phyloP scores from a whole-genome alignment of 53 echinoderm and acorn worm species.

The Pentamera pediparva region DNA sequence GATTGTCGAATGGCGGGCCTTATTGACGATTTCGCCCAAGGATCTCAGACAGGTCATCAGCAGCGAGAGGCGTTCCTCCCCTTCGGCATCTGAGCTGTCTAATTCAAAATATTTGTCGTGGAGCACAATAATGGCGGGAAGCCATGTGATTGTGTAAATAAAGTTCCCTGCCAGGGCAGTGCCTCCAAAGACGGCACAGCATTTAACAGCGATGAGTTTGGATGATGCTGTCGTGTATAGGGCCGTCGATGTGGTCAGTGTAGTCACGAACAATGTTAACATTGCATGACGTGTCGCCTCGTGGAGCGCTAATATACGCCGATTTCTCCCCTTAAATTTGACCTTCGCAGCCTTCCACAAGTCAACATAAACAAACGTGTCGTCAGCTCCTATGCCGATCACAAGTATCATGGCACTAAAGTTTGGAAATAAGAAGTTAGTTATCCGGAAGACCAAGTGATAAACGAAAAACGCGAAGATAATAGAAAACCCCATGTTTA shows the following conservation, averaged over 20 bases:
- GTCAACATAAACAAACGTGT: conserved; percentile 71
- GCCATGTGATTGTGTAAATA: conserved; percentile 58
- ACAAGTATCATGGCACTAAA: conserved; percentile 38
- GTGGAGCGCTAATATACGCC: background rate
- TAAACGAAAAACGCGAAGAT: conserved; percentile 59
- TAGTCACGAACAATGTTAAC: conserved; percentile 70
- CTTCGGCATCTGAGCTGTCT: background rate
- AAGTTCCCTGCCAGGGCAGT: conserved; percentile 55
- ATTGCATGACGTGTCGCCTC: conserved; percentile 55
- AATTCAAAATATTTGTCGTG: conserved; percentile 58
- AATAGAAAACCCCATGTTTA: conserved; percentile 32
- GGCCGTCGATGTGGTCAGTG: conserved; percentile 55
- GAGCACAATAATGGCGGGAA: conserved; percentile 51
- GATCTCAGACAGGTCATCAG: background rate
- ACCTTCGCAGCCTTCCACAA: conserved; percentile 48
- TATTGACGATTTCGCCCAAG: background rate
- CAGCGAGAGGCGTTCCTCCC: background rate
- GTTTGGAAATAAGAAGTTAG: conserved; percentile 66
- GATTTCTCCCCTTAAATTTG: background rate
- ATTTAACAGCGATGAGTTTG: conserved; percentile 52
- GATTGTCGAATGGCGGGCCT: too few relatives aligned
- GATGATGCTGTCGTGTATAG: conserved; percentile 46
- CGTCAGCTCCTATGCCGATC: conserved; percentile 75
- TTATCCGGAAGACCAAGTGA: conserved; percentile 34
- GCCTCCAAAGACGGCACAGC: conserved; percentile 64